Evolutionary conservation across 2,113 vertebrate species (phyloP).

Genomic region (Cyanistes caeruleus): DNA sequence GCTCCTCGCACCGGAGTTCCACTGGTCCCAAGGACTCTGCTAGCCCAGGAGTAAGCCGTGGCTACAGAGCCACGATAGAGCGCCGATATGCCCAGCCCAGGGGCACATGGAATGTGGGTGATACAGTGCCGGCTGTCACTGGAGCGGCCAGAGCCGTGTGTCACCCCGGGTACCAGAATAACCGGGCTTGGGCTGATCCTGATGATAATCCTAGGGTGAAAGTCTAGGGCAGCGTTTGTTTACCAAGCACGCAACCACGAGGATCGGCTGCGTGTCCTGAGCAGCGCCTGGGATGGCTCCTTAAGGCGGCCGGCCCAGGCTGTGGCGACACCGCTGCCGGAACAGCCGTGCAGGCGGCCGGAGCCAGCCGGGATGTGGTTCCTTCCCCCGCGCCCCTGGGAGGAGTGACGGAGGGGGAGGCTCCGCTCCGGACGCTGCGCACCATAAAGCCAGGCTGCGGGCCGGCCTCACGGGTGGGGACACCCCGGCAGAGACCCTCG

Average conservation of each 20-base stretch:
- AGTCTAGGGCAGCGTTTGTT: neutral
- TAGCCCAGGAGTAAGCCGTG: accelerated
- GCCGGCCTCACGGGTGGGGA: accelerated
- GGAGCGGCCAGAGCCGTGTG: accelerated
- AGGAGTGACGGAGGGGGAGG: neutral
- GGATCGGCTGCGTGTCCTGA: accelerated
- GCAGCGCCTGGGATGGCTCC: accelerated
- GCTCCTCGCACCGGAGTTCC: accelerated
- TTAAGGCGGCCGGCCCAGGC: accelerated
- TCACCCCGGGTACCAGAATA: neutral
- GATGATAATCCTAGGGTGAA: neutral
- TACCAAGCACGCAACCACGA: accelerated
- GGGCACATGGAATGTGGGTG: accelerated
- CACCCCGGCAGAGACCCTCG: accelerated
- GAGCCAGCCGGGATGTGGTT: neutral
- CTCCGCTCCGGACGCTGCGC: accelerated
- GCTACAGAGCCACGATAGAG: accelerated
- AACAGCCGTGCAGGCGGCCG: accelerated
- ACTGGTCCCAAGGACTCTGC: accelerated
- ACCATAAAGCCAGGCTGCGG: accelerated
- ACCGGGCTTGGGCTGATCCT: neutral
- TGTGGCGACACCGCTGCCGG: accelerated
- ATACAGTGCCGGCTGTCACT: accelerated
- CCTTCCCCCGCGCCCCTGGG: neutral
- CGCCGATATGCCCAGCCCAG: neutral